Evolutionary conservation across 2,113 vertebrate species (phyloP).

Genomic region (Mystacornis crossleyi): DNA sequence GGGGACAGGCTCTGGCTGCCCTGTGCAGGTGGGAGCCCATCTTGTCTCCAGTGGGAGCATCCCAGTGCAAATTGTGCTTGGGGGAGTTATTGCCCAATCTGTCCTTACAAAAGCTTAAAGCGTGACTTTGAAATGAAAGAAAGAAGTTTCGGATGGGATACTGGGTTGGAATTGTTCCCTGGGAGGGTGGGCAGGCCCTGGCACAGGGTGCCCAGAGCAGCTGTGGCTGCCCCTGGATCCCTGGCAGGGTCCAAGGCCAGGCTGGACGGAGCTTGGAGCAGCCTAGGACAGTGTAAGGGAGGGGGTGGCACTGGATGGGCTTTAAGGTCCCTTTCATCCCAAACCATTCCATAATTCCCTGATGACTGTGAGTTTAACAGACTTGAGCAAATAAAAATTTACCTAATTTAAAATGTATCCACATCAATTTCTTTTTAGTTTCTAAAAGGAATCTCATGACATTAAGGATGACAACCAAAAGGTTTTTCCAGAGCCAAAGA

Average conservation of each 20-base stretch:
- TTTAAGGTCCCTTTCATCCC: neutral
- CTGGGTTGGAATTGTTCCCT: neutral
- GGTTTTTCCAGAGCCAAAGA: neutral
- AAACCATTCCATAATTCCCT: neutral
- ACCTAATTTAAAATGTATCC: neutral
- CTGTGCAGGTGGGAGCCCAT: neutral
- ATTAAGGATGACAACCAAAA: neutral
- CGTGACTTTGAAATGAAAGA: neutral
- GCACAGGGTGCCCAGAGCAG: neutral
- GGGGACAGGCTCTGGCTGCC: fast-evolving
- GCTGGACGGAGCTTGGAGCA: fast-evolving
- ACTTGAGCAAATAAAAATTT: neutral
- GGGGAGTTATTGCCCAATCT: neutral
- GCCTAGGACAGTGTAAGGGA: fast-evolving
- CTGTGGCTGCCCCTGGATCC: neutral
- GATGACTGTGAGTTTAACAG: fast-evolving
- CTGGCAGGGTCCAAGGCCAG: neutral
- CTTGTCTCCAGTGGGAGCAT: neutral
- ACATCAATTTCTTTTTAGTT: fast-evolving
- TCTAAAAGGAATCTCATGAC: neutral
- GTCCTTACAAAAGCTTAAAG: neutral
- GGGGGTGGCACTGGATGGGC: fast-evolving
- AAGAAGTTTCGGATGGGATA: neutral
- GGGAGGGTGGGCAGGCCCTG: fast-evolving
- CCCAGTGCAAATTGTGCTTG: neutral